These are phyloP conservation scores for Ptilodon capucinus DNA, from an alignment of 2,888 invertebrate species.

Conservation along the genomic window DNA sequence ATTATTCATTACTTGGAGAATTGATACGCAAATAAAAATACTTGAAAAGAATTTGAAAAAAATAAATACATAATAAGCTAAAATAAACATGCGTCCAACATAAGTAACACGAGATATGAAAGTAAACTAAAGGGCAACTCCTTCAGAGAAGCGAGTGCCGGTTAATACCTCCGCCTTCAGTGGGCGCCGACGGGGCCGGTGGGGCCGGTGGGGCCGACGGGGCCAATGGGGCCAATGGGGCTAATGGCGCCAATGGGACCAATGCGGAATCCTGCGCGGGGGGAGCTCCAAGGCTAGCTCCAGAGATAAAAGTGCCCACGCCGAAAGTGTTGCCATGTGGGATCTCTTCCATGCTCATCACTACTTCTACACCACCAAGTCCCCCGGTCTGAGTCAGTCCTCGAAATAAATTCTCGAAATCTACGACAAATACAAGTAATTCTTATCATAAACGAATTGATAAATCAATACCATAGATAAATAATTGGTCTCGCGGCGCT, in stretches of 20 bases:
- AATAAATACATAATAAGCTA: neutral
- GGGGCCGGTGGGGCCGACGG: slow-evolving; percentile 3
- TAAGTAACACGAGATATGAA: too few species aligned
- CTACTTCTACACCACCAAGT: slow-evolving; percentile 56
- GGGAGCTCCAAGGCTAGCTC: slow-evolving; percentile 5
- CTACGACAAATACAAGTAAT: slow-evolving; percentile 49
- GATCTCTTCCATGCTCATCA: slow-evolving; percentile 69
- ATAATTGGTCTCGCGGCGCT: neutral
- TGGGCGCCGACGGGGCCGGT: slow-evolving; percentile 3
- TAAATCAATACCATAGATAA: neutral
- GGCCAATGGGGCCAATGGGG: neutral
- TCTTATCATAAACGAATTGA: slow-evolving; percentile 1
- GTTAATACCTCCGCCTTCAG: slow-evolving; percentile 26
- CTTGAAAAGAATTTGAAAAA: neutral
- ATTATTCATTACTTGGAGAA: too few species aligned
- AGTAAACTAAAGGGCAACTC: neutral
- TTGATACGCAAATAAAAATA: too few species aligned
- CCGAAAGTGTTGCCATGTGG: slow-evolving; percentile 33
- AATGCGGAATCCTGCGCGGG: too few species aligned
- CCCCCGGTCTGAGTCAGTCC: slow-evolving; percentile 45
- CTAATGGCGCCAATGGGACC: slow-evolving; percentile 3
- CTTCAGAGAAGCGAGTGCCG: neutral
- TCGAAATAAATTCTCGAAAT: slow-evolving; percentile 59
- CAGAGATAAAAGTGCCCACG: slow-evolving; percentile 20
- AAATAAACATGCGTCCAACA: too few species aligned